Base-by-base conservation (phyloP, 2,888 invertebrate species). In the Agriopis marginaria region DNA sequence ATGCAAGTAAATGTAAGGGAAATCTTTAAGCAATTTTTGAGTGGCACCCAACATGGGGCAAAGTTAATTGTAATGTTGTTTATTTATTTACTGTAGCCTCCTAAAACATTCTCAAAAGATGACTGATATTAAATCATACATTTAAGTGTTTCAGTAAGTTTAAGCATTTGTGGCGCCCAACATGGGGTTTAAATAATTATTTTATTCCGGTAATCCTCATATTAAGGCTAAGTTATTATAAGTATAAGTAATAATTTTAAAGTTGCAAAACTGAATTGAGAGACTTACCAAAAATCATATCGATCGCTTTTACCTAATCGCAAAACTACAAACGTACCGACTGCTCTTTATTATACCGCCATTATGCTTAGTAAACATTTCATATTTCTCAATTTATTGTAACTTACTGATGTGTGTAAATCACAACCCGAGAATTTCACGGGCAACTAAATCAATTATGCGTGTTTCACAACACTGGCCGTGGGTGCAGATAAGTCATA, bases 361-460 rank as follows among this genome's bases (percentile, higher is more conserved):
- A 66, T 70, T 70, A 64, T 23, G 42, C 7, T n/a, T 62, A 32
- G 23, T 63, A 60, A 50, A 60, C 64, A 61, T 66, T 70, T 70
- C 74, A 70, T 70, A 65, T 55, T 68, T 68, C 62, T 39, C 49
- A 58, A 60, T 75, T 81, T 81, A 85, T 88, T 77, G 80, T 80
- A 78, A 83, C 74, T 75, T 79, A 82, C 72, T 82, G 82, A 75
- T 86, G 84, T 89, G 86, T 75, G 70, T 80, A 86, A 82, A 83
- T 83, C 83, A 84, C 80, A 78, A 78, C 77, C 74, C 80, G 82
- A 82, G 86, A 89, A 77, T 93, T 93, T 93, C 85, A 92, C 90
- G 92, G 89, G 82, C 82, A 91, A 92, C 89, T 92, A 83, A 89
- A 87, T 90, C 90, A 89, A 92, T 92, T 93, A 90, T 92, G 79